Evolutionary conservation across 2,113 vertebrate genomes (phyloP).

Genomic region (Leuciscus idus): DNA sequence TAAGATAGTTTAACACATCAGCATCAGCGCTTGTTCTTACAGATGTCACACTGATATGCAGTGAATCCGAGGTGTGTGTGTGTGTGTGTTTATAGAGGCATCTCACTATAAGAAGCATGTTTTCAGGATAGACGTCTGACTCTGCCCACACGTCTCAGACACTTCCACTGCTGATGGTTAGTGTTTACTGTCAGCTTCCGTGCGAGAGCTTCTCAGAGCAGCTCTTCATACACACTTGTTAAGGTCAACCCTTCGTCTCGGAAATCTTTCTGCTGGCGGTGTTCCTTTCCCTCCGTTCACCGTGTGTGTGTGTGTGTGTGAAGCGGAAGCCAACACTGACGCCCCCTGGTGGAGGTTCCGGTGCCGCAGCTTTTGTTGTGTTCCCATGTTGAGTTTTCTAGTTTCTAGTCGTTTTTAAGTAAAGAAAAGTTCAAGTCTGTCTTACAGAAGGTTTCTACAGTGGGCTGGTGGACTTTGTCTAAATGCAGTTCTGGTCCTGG

Average conservation of each 20-base stretch:
- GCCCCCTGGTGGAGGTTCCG: background rate
- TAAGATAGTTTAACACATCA: background rate
- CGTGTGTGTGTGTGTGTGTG: no score
- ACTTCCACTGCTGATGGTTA: constrained; percentile 47
- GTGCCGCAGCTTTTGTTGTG: background rate
- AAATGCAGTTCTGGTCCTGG: background rate
- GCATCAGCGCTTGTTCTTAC: background rate
- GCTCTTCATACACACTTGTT: background rate
- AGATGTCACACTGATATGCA: constrained; percentile 1
- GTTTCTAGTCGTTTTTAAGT: no score
- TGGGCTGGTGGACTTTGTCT: background rate
- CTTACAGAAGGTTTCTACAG: no score
- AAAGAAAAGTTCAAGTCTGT: background rate
- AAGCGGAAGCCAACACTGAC: background rate
- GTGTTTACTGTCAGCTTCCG: background rate
- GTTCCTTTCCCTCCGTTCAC: background rate
- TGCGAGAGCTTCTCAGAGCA: background rate
- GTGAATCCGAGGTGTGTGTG: background rate
- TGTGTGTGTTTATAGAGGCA: background rate
- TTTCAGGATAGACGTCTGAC: constrained; percentile 60
- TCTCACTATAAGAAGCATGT: constrained; percentile 62
- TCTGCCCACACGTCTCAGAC: constrained; percentile 60
- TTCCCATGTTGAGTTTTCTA: background rate
- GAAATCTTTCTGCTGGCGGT: background rate
- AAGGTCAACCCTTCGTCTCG: background rate